These are phyloP conservation scores for Oxygymnocypris stewartii DNA, from an alignment of 2,113 vertebrate genomes.

Conservation along the genomic window DNA sequence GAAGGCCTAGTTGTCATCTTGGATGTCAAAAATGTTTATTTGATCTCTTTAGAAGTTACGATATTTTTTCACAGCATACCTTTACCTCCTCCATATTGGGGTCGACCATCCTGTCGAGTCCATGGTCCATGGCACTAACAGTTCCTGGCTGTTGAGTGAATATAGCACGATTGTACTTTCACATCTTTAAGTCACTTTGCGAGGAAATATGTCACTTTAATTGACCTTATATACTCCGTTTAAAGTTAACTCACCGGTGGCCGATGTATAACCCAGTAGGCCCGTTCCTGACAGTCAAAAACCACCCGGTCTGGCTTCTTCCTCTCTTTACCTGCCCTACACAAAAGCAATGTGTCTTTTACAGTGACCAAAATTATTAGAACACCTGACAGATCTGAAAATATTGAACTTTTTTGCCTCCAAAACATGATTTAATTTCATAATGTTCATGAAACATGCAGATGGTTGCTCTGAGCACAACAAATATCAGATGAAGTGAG, in stretches of 20 bases:
- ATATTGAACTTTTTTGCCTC: too few species aligned
- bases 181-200: neutral
- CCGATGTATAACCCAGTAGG: conserved; percentile 95
- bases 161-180: neutral
- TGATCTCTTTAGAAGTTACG: neutral
- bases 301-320: conserved; percentile 91
- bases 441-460: too few species aligned
- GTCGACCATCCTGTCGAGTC: conserved; percentile 82
- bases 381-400: too few species aligned
- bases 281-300: conserved; percentile 95
- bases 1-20: neutral
- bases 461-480: too few species aligned
- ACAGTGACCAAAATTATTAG: too few species aligned
- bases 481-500: too few species aligned
- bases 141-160: conserved; percentile 81
- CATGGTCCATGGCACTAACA: conserved; percentile 85
- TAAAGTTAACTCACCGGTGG: conserved; percentile 79
- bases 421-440: too few species aligned
- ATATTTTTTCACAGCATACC: conserved; percentile 63
- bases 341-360: conserved; percentile 28
- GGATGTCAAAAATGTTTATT: neutral
- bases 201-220: neutral
- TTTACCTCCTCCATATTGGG: conserved; percentile 89
- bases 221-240: neutral
- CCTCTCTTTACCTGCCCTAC: conserved; percentile 91